These are phyloP conservation scores for Strix occidentalis DNA, from an alignment of 2,797 vertebrate genomes.

Conservation along the genomic window DNA sequence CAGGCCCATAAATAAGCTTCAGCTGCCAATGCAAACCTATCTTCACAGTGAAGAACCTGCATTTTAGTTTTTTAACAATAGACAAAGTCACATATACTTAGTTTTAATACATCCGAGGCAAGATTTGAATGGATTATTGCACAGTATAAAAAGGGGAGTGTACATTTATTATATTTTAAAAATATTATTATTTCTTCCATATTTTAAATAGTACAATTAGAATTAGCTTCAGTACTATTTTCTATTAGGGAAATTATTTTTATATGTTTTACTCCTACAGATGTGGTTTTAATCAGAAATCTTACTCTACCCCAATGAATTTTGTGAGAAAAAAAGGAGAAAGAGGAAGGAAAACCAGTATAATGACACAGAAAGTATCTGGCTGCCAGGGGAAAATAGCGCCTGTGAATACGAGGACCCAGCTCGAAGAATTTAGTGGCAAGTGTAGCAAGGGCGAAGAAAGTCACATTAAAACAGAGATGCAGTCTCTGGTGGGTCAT, in stretches of 20 bases:
- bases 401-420: neutral
- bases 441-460: constrained; percentile 30
- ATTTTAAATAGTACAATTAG: neutral
- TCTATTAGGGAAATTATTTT: neutral
- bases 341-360: neutral
- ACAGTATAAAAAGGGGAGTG: neutral
- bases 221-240: neutral
- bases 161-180: neutral
- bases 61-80: neutral
- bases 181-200: neutral
- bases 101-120: neutral
- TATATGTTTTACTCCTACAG: neutral
- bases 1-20: neutral
- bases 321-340: neutral
- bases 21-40: neutral
- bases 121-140: neutral
- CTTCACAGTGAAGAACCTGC: neutral
- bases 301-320: neutral
- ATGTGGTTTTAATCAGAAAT: neutral
- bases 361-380: neutral
- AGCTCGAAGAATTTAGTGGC: neutral
- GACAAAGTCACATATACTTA: neutral
- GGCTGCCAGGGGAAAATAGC: neutral
- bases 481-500: constrained; percentile 56
- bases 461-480: constrained; percentile 64